Evolutionary conservation across 2,113 vertebrate species (phyloP).

Genomic region (Hippoglossus stenolepis): DNA sequence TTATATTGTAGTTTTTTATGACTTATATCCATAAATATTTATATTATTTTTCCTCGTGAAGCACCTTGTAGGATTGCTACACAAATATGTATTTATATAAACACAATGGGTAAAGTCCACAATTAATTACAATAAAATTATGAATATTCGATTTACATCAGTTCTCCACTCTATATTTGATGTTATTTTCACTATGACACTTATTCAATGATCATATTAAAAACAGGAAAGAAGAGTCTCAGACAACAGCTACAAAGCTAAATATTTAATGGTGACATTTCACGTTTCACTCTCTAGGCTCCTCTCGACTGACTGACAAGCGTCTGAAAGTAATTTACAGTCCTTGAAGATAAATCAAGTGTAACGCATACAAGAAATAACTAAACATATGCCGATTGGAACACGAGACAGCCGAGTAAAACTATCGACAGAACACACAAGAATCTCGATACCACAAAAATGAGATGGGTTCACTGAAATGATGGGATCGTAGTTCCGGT

Average conservation of each 20-base stretch:
- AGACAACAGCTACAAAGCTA: constrained; percentile 75
- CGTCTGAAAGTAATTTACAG: constrained; percentile 66
- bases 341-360: constrained; percentile 35
- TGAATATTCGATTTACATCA: neutral
- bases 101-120: no score
- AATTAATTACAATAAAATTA: no score
- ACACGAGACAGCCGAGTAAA: constrained; percentile 33
- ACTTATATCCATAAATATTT: no score
- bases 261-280: constrained; percentile 79
- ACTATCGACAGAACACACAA: constrained; percentile 38
- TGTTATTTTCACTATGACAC: neutral
- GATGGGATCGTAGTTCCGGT: neutral
- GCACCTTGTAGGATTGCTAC: no score
- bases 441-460: constrained; percentile 24
- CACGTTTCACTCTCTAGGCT: constrained; percentile 23
- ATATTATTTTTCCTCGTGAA: no score
- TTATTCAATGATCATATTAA: neutral
- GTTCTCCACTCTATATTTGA: neutral
- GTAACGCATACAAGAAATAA: constrained; percentile 42
- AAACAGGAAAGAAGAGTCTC: constrained; percentile 30
- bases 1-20: no score
- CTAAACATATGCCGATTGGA: constrained; percentile 20
- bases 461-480: neutral
- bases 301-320: constrained; percentile 46
- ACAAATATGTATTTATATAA: no score